A percentile compares a stretch with the other conserved stretches of the same genome.
phyloP scores from a whole-genome alignment of 2,888 invertebrate species.

The Clanis bilineata region DNA sequence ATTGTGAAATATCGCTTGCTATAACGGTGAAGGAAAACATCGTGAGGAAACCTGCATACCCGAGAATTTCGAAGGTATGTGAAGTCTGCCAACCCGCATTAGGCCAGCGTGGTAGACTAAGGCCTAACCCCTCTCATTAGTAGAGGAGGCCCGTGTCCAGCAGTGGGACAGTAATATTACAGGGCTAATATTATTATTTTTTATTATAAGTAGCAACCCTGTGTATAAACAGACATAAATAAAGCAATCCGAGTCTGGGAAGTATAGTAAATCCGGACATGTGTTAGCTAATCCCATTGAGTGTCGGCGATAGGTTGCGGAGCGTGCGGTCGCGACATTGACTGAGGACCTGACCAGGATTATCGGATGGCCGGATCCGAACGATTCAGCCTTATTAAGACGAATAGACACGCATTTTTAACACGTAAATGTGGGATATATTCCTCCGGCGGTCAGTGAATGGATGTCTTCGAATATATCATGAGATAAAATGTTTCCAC shows the following conservation, averaged over 20 bases:
- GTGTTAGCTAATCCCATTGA: constrained; percentile 53
- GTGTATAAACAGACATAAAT: constrained; percentile 10
- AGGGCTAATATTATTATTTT: too few species aligned
- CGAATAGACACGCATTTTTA: constrained; percentile 64
- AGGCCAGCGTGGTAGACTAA: too few species aligned
- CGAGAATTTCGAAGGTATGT: too few species aligned
- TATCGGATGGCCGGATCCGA: constrained; percentile 50
- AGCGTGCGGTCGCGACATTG: constrained; percentile 48
- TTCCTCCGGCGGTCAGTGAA: constrained; percentile 30
- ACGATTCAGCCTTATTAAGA: constrained; percentile 60
- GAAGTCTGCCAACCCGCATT: too few species aligned
- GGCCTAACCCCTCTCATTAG: too few species aligned
- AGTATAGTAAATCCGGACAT: constrained; percentile 45
- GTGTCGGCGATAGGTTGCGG: constrained; percentile 40
- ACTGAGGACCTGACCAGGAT: constrained; percentile 55
- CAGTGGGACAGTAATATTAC: too few species aligned
- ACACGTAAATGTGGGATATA: constrained; percentile 46
- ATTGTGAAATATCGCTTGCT: too few species aligned
- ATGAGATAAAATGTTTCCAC: constrained; percentile 12
- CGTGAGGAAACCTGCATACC: too few species aligned
- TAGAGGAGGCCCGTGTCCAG: too few species aligned
- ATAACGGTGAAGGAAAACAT: too few species aligned
- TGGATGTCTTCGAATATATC: constrained; percentile 20
- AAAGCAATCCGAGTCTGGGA: constrained; percentile 9
- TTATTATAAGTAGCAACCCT: not conserved